Conservation (phyloP, 2,888 invertebrate species). For the Palloptera scutellata region DNA sequence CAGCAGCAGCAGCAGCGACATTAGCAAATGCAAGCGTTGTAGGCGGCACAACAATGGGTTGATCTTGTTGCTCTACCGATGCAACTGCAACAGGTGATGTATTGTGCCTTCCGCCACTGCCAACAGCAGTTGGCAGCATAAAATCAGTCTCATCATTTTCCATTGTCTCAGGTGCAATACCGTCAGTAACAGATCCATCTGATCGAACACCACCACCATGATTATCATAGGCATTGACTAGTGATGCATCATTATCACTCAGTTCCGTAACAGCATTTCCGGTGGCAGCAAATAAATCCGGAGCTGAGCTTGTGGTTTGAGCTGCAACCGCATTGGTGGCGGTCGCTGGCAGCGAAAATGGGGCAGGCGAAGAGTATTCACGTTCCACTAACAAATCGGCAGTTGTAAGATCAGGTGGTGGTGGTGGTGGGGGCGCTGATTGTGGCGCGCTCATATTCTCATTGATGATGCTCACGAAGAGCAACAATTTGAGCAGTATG, state of each 20-base stretch:
- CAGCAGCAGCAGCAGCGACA: slow-evolving; percentile 42
- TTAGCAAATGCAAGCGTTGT: slow-evolving; percentile 56
- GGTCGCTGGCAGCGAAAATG: slow-evolving; percentile 36
- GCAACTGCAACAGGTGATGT: slow-evolving; percentile 47
- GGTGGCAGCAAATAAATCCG: slow-evolving; percentile 6
- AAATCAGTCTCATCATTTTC: slow-evolving; percentile 49
- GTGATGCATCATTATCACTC: slow-evolving; percentile 21
- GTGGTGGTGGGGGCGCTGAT: slow-evolving; percentile 25
- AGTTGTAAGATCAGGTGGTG: slow-evolving; percentile 36
- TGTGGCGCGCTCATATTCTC: slow-evolving; percentile 44
- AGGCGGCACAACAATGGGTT: slow-evolving; percentile 51
- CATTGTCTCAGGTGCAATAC: slow-evolving; percentile 20
- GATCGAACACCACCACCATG: slow-evolving; percentile 9
- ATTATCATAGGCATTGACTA: slow-evolving; percentile 34
- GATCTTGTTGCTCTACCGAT: slow-evolving; percentile 58
- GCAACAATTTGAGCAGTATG: slow-evolving; percentile 49
- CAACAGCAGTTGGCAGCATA: slow-evolving; percentile 35
- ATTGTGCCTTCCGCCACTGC: neutral
- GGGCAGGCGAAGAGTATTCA: slow-evolving; percentile 41
- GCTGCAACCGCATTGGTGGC: slow-evolving; percentile 7
- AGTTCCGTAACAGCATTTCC: neutral
- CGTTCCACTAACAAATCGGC: neutral
- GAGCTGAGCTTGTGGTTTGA: slow-evolving; percentile 1
- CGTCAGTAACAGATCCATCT: slow-evolving; percentile 22
- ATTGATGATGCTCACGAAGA: slow-evolving; percentile 50